Evolutionary conservation across 1,140 invertebrate species (phyloP).

Genomic region (Druon quercuslanigerum): DNA sequence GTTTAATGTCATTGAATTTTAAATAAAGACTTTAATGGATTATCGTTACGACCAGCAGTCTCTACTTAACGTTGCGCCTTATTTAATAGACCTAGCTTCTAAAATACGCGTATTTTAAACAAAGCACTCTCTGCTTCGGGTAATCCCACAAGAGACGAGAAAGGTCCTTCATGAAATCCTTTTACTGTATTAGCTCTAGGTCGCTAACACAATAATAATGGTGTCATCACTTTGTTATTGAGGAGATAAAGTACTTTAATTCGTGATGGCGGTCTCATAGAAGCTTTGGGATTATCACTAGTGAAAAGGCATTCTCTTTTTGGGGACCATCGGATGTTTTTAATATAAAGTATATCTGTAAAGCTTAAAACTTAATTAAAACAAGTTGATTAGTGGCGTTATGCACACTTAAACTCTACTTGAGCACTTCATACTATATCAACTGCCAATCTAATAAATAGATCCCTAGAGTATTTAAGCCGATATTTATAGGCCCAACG

Average conservation of each 20-base stretch:
- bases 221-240: not conserved
- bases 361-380: too few species aligned
- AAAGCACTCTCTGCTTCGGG: not conserved
- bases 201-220: not conserved
- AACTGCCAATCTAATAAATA: too few species aligned
- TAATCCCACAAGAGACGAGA: not conserved
- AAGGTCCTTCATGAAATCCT: not conserved
- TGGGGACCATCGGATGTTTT: too few species aligned
- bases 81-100: conserved; percentile 11
- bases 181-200: not conserved
- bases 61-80: not conserved
- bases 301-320: too few species aligned
- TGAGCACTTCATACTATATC: not conserved
- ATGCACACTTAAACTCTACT: not conserved
- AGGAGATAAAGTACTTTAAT: not conserved
- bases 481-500: not conserved
- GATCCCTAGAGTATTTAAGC: conserved; percentile 13
- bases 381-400: not conserved
- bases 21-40: conserved; percentile 62
- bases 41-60: conserved; percentile 52
- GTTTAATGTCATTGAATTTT: conserved; percentile 59
- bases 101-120: conserved; percentile 5
- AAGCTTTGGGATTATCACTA: too few species aligned
- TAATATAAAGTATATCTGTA: too few species aligned
- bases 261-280: not conserved